Conservation (phyloP, 2,888 invertebrate genomes). For the Sericinus montela region DNA sequence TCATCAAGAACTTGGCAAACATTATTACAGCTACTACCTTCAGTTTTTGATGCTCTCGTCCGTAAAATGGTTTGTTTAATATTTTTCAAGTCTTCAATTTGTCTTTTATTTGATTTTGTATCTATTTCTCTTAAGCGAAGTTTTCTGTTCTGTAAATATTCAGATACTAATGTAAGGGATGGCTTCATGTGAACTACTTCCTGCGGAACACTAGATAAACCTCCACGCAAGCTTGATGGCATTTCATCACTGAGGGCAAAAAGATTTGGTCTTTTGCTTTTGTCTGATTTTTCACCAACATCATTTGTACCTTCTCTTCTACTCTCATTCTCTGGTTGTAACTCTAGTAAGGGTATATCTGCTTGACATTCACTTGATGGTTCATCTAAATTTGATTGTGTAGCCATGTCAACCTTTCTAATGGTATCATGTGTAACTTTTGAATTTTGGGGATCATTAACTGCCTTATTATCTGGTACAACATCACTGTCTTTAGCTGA, state of each 20-base stretch:
- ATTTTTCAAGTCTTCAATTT: slow-evolving; percentile 48
- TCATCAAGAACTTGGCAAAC: slow-evolving; percentile 62
- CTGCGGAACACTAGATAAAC: slow-evolving; percentile 31
- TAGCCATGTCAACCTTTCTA: slow-evolving; percentile 53
- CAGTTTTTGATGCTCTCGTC: slow-evolving; percentile 45
- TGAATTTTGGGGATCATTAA: slow-evolving; percentile 23
- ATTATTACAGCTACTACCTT: slow-evolving; percentile 51
- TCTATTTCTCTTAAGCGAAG: slow-evolving; percentile 53
- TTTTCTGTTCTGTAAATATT: slow-evolving; percentile 61
- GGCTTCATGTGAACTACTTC: slow-evolving; percentile 38
- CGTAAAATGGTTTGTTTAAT: slow-evolving; percentile 59
- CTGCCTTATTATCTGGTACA: slow-evolving; percentile 23
- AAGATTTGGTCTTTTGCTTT: slow-evolving; percentile 49
- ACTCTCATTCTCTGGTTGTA: slow-evolving; percentile 50
- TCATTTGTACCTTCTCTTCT: slow-evolving; percentile 37
- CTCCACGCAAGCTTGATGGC: slow-evolving; percentile 59
- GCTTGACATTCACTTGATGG: slow-evolving; percentile 52
- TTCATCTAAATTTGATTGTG: slow-evolving; percentile 57
- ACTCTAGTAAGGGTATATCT: slow-evolving; percentile 42
- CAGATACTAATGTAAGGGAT: slow-evolving; percentile 59
- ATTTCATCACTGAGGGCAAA: slow-evolving; percentile 71
- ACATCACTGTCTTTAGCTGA: slow-evolving; percentile 32
- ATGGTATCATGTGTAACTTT: slow-evolving; percentile 27
- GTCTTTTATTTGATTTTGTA: slow-evolving; percentile 33
- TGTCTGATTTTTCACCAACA: slow-evolving; percentile 40